A percentile compares a stretch with the other conserved stretches of the same genome.
Conservation (phyloP, 2,797 vertebrate species). For the Periparus ater region DNA sequence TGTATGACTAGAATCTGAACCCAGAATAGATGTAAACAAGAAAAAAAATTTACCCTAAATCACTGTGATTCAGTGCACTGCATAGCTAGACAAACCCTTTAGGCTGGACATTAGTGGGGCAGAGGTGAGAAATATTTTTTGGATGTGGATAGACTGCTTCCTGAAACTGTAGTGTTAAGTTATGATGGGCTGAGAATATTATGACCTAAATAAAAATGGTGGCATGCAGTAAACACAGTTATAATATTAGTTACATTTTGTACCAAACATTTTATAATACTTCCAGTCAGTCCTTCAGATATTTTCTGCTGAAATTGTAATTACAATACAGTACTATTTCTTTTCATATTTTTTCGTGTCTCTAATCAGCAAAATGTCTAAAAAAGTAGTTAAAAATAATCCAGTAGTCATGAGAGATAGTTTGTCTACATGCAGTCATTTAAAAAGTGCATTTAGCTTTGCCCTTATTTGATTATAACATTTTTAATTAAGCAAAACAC, state of each 20-base stretch:
- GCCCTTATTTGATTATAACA: background rate
- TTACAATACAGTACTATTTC: background rate
- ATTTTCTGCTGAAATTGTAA: background rate
- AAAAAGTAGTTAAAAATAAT: background rate
- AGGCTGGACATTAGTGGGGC: background rate
- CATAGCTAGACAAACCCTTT: background rate
- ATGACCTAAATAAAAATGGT: background rate
- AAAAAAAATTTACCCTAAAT: background rate
- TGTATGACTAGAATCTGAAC: background rate
- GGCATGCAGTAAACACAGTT: background rate
- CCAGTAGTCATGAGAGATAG: background rate
- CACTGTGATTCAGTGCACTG: background rate
- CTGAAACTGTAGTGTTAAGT: background rate
- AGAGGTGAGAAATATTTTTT: background rate
- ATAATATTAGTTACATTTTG: background rate
- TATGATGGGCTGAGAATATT: background rate
- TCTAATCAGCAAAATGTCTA: background rate
- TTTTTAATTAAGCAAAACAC: slow-evolving; percentile 11
- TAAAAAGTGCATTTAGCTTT: background rate
- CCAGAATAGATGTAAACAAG: background rate
- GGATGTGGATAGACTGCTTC: background rate
- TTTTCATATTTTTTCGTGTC: background rate
- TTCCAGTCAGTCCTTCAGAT: background rate
- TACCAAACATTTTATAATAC: background rate
- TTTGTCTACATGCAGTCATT: background rate